Evolutionary conservation across 2,888 invertebrate species (phyloP), one percentile per base, ranked within the genome.

Genomic region (Caenorhabditis drosophilae): DNA sequence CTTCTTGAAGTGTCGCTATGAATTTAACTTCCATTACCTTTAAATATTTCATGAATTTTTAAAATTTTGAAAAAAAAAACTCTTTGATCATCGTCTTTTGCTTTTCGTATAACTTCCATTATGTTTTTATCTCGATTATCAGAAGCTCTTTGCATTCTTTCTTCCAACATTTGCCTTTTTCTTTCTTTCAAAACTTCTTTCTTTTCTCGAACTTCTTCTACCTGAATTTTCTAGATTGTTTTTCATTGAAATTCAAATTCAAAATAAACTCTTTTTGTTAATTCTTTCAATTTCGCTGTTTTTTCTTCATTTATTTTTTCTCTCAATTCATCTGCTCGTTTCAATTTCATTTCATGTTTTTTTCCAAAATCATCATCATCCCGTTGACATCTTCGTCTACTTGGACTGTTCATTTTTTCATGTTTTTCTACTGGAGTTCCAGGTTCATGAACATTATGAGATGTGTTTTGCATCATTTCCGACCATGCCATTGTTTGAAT

Each of bases 11-110:
- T 76, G 92, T 92, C 84, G 95, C 97, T 60, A 97, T 97, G 84
- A 97, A 97, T 15, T 94, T 94, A 53, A 97, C 96, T 87, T 98
- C 97, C 69, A 92, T 91, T 4, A 93, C 88, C 86, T 86, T 67
- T 31, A 81, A 59, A 25, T 31, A n/a, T 40, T 40, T 15, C 6
- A 9, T 40, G 9, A 18, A 18, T 9, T 40, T 9, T 15, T 9
- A 12, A 12, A 31, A 31, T 9, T 31, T 12, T 12, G 31, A 31
- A 31, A 31, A 31, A 31, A 6, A 9, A 6, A 40, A 86, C 86
- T 84, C 96, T 96, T 60, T 93, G 92, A 76, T 97, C 96, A 84
- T 97, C 97, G 78, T 97, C 96, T 81, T 95, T 95, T 0, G 97
- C 97, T 84, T 96, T 96, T 73, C 91, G 89, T 0, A 94, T 90